Evolutionary conservation across 2,797 vertebrate species (phyloP), one percentile per base, ranked within the genome.

Genomic region (Pantherophis vulpinus): DNA sequence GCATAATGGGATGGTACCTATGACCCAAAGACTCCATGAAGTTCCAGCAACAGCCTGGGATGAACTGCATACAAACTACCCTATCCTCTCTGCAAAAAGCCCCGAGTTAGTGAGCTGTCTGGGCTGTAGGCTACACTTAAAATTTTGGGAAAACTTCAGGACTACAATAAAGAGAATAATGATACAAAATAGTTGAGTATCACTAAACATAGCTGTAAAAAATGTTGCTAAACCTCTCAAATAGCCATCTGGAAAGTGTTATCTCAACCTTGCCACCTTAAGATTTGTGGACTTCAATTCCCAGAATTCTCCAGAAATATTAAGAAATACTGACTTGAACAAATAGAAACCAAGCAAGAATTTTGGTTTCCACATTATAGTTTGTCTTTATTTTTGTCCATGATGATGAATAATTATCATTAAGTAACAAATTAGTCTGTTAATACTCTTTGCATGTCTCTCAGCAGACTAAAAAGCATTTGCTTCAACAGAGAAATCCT

Each of bases 361-460:
- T 8, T 37, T 63, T 91, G 90, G 92, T 55, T 70, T 90, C 93
- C 1, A 29, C 93, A 92, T 91, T 94, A 92, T 0, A 93, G 66
- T 88, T 95, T 94, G 66, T 94, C 93, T 91, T 92, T 96, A 88
- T 92, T 91, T 95, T 93, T 90, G 27, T 87, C 91, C 9, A 0
- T 89, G 87, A 93, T 94, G 90, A 93, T 0, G 0, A 23, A 93
- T 47, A 37, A 93, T 91, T 87, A 14, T 63, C 86, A 94, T 29
- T 0, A 0, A 92, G 42, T 3, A 42, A 86, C 61, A 94, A 94
- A 96, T 11, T 47, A 10, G 91, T 29, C 74, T 91, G 87, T 29
- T 74, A 37, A 27, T 63, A 10, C 74, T 94, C 37, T 89, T 66
- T 25, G 51, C 20, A 6, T 37, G 55, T 90, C 95, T 92, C 91